A percentile compares a stretch with the other conserved stretches of the same genome.
Evolutionary conservation across 2,888 invertebrate species (phyloP).

Genomic region (Periphyllus acericola): DNA sequence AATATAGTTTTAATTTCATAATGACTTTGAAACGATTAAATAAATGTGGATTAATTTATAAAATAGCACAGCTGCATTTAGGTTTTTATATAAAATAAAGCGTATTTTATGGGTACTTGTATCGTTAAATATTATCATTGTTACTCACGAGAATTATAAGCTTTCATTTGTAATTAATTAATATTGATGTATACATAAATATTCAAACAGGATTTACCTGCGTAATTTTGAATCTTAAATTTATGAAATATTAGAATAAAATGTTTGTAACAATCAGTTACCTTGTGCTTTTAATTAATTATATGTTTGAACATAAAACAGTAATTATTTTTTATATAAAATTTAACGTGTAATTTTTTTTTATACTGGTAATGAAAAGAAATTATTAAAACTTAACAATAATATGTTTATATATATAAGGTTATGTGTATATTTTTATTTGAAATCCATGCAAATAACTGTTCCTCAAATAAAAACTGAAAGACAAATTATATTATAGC

Average conservation of each 20-base stretch:
- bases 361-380: not conserved
- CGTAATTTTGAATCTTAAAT: no score
- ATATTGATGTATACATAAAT: not conserved
- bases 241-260: not conserved
- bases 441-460: not conserved
- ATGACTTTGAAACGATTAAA: not conserved
- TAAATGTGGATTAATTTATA: not conserved
- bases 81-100: not conserved
- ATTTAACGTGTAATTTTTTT: not conserved
- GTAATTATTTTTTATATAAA: not conserved
- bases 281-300: not conserved
- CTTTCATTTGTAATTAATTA: not conserved
- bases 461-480: not conserved
- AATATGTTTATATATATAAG: not conserved
- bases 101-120: not conserved
- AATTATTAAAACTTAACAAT: not conserved
- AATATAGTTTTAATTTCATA: no score
- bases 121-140: not conserved
- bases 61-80: not conserved
- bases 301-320: not conserved
- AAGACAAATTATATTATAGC: not conserved
- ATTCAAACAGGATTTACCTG: not conserved
- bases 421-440: not conserved
- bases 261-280: not conserved
- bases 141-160: not conserved